Evolutionary conservation across 2,113 vertebrate genomes (phyloP).

Genomic region (Axis porcinus): DNA sequence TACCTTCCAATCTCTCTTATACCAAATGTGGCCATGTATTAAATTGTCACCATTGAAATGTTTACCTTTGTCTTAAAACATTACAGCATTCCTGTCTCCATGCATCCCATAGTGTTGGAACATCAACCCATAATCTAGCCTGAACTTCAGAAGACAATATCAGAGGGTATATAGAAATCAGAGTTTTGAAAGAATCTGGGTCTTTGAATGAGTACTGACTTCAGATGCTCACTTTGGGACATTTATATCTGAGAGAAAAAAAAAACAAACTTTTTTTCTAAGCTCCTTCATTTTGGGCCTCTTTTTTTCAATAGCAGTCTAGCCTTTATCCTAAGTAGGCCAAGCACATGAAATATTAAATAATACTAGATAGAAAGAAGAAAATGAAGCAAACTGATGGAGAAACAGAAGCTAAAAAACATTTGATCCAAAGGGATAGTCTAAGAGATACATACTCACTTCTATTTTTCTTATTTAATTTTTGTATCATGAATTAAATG

Average conservation of each 20-base stretch:
- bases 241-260: background rate
- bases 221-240: background rate
- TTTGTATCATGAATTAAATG: background rate
- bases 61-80: background rate
- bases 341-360: background rate
- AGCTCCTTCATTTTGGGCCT: background rate
- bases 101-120: background rate
- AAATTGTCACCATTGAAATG: background rate
- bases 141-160: background rate
- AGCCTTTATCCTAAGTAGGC: background rate
- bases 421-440: background rate
- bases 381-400: background rate
- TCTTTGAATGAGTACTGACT: background rate
- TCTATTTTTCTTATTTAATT: background rate
- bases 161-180: background rate
- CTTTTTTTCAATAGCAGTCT: background rate
- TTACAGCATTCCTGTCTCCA: background rate
- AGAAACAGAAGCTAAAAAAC: background rate
- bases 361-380: background rate
- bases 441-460: background rate
- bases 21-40: background rate
- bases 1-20: background rate
- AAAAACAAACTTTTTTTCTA: background rate
- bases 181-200: background rate
- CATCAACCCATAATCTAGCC: background rate